Conservation (phyloP, 2,113 vertebrate species). For the Psilopogon haemacephalus region DNA sequence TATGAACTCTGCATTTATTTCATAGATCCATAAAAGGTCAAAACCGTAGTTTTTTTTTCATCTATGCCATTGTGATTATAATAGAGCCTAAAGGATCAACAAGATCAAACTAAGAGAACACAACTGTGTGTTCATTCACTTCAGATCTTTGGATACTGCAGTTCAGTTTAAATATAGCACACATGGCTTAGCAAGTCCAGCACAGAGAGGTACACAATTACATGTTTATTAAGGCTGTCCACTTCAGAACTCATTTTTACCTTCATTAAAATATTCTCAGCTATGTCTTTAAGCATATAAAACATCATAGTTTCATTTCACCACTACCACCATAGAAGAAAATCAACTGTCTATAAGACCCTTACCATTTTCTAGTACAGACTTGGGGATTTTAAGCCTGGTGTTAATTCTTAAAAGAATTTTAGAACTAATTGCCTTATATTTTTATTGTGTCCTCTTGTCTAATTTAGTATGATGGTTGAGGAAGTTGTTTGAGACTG, state of each 20-base stretch:
- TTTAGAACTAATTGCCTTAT: conserved; percentile 58
- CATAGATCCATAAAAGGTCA: conserved; percentile 55
- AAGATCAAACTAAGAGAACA: conserved; percentile 54
- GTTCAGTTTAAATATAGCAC: conserved; percentile 8
- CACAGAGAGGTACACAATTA: not conserved
- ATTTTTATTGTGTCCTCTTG: conserved; percentile 53
- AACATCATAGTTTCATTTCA: conserved; percentile 57
- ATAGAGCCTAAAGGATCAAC: conserved; percentile 56
- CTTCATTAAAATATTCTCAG: conserved; percentile 56
- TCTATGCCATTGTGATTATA: conserved; percentile 37
- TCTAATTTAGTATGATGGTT: conserved; percentile 29
- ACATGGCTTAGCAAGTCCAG: not conserved
- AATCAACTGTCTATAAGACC: conserved; percentile 52
- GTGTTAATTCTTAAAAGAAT: conserved; percentile 48
- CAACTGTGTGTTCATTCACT: conserved; percentile 14
- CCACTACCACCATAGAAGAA: conserved; percentile 17
- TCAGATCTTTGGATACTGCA: not conserved
- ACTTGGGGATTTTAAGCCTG: conserved; percentile 51
- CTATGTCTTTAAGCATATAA: conserved; percentile 51
- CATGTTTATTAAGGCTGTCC: not conserved
- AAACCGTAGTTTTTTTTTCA: conserved; percentile 18
- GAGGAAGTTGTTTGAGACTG: not conserved
- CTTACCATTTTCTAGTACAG: conserved; percentile 49
- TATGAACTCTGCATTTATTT: conserved; percentile 58
- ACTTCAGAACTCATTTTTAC: conserved; percentile 16